These are phyloP conservation scores for Eurystomus gularis DNA, from an alignment of 2,113 vertebrate genomes.

Conservation along the genomic window DNA sequence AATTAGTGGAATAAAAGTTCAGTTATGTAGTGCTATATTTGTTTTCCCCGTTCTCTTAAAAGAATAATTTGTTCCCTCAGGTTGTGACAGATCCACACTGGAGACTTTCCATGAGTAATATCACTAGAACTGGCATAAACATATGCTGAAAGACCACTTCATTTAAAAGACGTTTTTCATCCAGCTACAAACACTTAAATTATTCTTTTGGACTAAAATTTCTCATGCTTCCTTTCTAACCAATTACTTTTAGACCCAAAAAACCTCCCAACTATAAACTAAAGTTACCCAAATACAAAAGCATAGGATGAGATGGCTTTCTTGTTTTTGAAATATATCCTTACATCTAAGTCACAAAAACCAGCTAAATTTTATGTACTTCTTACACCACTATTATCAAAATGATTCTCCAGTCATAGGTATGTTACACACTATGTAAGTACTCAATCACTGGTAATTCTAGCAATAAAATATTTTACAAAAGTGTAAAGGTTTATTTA, in stretches of 20 bases:
- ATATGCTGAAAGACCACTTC: conserved; percentile 50
- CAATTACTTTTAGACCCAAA: background rate
- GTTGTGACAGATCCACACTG: conserved; percentile 28
- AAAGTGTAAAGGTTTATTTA: background rate
- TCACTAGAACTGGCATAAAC: conserved; percentile 29
- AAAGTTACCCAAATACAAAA: background rate
- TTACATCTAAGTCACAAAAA: background rate
- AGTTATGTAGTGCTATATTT: background rate
- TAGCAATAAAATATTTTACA: background rate
- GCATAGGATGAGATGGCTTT: background rate
- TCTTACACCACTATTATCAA: background rate
- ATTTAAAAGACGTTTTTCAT: background rate
- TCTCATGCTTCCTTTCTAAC: background rate
- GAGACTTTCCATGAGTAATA: background rate
- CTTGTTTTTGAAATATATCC: background rate
- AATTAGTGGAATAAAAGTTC: background rate
- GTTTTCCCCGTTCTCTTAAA: background rate
- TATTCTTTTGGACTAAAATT: background rate
- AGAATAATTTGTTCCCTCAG: conserved; percentile 36
- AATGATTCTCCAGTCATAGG: background rate
- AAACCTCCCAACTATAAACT: background rate
- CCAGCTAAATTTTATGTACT: background rate
- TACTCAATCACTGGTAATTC: background rate
- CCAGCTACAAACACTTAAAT: background rate
- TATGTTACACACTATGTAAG: background rate